These are phyloP conservation scores for Heliconius aoede DNA, from an alignment of 2,888 invertebrate genomes.

Conservation along the genomic window DNA sequence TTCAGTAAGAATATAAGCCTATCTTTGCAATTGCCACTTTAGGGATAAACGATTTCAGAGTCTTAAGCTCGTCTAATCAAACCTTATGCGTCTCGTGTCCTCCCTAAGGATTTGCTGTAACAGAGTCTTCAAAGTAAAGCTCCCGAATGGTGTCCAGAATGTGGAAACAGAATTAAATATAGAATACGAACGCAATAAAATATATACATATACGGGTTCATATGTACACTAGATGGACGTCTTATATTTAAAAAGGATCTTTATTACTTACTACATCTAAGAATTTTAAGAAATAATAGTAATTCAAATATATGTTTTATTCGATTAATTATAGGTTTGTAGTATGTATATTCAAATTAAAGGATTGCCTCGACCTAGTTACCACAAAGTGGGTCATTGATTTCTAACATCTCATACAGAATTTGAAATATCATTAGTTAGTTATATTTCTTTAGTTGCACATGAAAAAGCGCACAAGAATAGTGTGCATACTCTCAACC, in stretches of 20 bases:
- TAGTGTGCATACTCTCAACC: not conserved
- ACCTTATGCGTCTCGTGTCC: slow-evolving; percentile 56
- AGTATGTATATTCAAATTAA: not conserved
- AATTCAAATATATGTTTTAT: not conserved
- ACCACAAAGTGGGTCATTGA: too few relatives aligned
- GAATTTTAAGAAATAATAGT: not conserved
- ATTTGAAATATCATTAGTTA: too few relatives aligned
- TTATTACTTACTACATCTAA: not conserved
- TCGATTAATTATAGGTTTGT: not conserved
- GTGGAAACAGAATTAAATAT: not conserved
- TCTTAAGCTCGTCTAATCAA: slow-evolving; percentile 58
- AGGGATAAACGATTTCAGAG: slow-evolving; percentile 28
- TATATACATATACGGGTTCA: slow-evolving; percentile 26
- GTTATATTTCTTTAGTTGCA: not conserved
- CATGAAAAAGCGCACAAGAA: not conserved
- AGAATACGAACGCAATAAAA: slow-evolving; percentile 24
- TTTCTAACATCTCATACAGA: not conserved
- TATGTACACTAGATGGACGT: not conserved
- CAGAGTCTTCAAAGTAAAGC: slow-evolving; percentile 48
- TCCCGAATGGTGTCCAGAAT: slow-evolving; percentile 36
- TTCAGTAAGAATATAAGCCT: not conserved
- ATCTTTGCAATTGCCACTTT: slow-evolving; percentile 22
- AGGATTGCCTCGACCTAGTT: not conserved
- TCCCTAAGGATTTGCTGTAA: slow-evolving; percentile 58
- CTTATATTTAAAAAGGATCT: not conserved